Evolutionary conservation across 2,797 vertebrate genomes (phyloP).

Genomic region (Syngnathus acus): DNA sequence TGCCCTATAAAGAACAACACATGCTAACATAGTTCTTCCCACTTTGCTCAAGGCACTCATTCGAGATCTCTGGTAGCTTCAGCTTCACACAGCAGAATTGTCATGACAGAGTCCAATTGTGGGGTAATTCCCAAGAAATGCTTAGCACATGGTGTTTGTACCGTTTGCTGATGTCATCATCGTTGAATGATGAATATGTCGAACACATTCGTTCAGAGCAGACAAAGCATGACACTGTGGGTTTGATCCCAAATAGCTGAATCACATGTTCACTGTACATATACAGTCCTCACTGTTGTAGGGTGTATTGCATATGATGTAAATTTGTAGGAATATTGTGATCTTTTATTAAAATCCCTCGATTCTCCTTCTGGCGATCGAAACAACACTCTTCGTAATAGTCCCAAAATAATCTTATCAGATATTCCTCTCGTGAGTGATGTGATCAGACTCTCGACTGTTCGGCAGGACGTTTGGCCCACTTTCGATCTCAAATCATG

Average conservation of each 20-base stretch:
- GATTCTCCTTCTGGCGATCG: too few relatives aligned
- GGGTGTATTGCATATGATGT: too few relatives aligned
- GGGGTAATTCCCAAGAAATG: not conserved
- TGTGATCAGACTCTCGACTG: too few relatives aligned
- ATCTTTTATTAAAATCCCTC: too few relatives aligned
- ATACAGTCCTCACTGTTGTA: not conserved
- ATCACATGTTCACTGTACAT: not conserved
- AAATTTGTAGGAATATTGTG: too few relatives aligned
- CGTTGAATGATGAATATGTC: not conserved
- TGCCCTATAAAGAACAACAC: too few relatives aligned
- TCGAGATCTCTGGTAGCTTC: not conserved
- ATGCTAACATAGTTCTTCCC: too few relatives aligned
- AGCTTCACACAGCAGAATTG: not conserved
- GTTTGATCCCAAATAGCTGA: not conserved
- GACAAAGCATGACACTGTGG: conserved; percentile 1
- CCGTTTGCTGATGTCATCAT: not conserved
- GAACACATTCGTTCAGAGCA: not conserved
- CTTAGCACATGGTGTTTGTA: not conserved
- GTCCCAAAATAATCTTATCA: too few relatives aligned
- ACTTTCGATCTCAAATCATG: too few relatives aligned
- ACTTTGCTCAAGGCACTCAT: not conserved
- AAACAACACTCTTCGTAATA: too few relatives aligned
- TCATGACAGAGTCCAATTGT: not conserved
- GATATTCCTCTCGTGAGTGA: too few relatives aligned
- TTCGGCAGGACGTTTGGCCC: too few relatives aligned